A percentile compares a stretch with the other conserved stretches of the same genome.
phyloP scores from a whole-genome alignment of 2,888 invertebrate genomes.

The Eupithecia subumbrata region DNA sequence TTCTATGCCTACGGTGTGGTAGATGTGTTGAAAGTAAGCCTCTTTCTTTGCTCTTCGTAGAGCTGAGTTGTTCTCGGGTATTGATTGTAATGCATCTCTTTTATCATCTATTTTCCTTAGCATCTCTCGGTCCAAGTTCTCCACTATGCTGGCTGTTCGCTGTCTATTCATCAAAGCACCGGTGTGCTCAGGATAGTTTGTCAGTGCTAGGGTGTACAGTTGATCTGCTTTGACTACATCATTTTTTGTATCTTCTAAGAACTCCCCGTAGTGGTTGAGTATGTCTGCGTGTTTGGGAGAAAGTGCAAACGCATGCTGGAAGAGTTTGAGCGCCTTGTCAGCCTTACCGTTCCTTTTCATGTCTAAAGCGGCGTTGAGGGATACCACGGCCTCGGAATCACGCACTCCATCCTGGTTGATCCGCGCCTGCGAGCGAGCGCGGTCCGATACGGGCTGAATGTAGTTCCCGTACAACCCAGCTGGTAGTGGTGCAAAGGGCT shows the following conservation, averaged over 20 bases:
- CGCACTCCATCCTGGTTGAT: conserved; percentile 60
- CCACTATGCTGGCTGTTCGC: conserved; percentile 94
- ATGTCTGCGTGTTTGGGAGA: conserved; percentile 97
- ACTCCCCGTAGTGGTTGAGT: conserved; percentile 96
- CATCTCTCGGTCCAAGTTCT: conserved; percentile 92
- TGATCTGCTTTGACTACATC: conserved; percentile 96
- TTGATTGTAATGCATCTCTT: conserved; percentile 90
- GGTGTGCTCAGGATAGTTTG: conserved; percentile 92
- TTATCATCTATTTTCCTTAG: conserved; percentile 92
- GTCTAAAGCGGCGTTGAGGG: conserved; percentile 92
- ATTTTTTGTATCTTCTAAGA: conserved; percentile 92
- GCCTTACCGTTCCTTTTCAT: conserved; percentile 92
- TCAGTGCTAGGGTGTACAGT: conserved; percentile 93
- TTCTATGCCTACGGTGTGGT: conserved; percentile 98
- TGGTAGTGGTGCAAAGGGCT: conserved; percentile 76
- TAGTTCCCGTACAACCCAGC: conserved; percentile 73
- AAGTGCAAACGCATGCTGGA: conserved; percentile 95
- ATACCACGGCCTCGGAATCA: conserved; percentile 90
- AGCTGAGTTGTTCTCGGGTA: conserved; percentile 91
- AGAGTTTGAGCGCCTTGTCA: conserved; percentile 93
- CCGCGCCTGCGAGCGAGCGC: conserved; percentile 48
- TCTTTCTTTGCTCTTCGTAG: conserved; percentile 95
- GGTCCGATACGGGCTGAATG: conserved; percentile 65
- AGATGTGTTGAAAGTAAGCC: conserved; percentile 97
- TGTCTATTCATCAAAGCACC: conserved; percentile 91